phyloP scores from a whole-genome alignment of 2,888 invertebrate species.

The Xiphydria camelus region DNA sequence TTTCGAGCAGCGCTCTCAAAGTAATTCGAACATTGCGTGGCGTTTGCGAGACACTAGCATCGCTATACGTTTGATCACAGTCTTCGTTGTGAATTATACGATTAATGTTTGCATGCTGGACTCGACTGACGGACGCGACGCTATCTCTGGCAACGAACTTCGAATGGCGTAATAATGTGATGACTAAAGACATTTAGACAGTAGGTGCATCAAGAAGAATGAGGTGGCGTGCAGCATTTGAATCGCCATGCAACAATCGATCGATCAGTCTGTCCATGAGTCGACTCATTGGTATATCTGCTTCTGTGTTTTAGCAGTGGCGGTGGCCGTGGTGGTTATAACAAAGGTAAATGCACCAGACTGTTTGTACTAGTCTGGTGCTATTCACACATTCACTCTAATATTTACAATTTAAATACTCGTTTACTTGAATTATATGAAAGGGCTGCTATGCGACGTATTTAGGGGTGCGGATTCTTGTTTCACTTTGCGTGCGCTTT shows the following conservation, averaged over 20 bases:
- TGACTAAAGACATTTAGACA: conserved; percentile 63
- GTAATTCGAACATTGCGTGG: too few relatives aligned
- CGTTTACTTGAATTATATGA: conserved; percentile 56
- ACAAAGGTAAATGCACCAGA: conserved; percentile 92
- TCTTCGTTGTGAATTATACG: too few relatives aligned
- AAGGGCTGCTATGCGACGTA: conserved; percentile 51
- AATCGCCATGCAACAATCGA: conserved; percentile 61
- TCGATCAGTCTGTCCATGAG: conserved; percentile 64
- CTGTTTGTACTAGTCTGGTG: conserved; percentile 70
- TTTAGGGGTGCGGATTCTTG: conserved; percentile 17
- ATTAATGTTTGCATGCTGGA: too few relatives aligned
- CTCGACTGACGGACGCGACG: conserved; percentile 18
- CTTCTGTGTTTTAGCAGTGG: conserved; percentile 90
- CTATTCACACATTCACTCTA: conserved; percentile 67
- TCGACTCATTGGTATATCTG: conserved; percentile 74
- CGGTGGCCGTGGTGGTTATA: conserved; percentile 94
- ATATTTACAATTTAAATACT: conserved; percentile 55
- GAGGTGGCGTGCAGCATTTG: conserved; percentile 63
- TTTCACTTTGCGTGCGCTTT: conserved; percentile 8
- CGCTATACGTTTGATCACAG: too few relatives aligned
- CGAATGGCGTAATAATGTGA: too few relatives aligned
- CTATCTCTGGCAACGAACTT: conserved; percentile 6
- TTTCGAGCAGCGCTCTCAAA: too few relatives aligned
- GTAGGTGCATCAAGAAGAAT: conserved; percentile 63
- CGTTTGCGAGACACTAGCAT: too few relatives aligned